These are phyloP conservation scores for Alouatta palliata DNA, from an alignment of 2,113 vertebrate genomes.

Conservation along the genomic window DNA sequence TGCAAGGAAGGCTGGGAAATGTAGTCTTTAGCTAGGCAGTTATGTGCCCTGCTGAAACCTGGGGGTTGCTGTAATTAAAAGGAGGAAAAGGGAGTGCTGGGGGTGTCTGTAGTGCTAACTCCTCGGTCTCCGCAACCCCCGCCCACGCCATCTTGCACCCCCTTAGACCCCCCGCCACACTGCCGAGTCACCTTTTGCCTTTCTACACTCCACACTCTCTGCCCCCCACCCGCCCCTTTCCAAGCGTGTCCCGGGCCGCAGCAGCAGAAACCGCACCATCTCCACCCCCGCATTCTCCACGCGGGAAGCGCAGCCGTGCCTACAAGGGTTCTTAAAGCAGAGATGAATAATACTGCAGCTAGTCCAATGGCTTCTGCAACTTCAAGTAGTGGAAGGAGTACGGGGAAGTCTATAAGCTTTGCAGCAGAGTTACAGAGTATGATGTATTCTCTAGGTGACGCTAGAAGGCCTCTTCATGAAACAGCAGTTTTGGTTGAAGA, in stretches of 20 bases:
- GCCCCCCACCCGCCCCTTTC: neutral
- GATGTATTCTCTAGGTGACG: slow-evolving; percentile 96
- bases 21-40: neutral
- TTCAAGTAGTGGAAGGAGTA: no score
- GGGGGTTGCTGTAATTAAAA: neutral
- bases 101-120: neutral
- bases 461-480: slow-evolving; percentile 92
- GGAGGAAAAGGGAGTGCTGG: neutral
- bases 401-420: no score
- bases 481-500: slow-evolving; percentile 95
- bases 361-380: no score
- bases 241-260: slow-evolving; percentile 52
- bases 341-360: no score
- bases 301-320: slow-evolving; percentile 73
- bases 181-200: slow-evolving; percentile 10
- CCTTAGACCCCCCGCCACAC: rapidly evolving
- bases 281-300: slow-evolving; percentile 64
- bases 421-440: no score
- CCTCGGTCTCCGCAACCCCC: neutral
- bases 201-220: neutral
- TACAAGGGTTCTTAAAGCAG: slow-evolving; percentile 75
- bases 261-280: slow-evolving; percentile 53
- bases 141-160: slow-evolving; percentile 66
- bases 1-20: no score
- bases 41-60: neutral